phyloP scores from a whole-genome alignment of 2,888 invertebrate species.

The Polyommatus iphigenia region DNA sequence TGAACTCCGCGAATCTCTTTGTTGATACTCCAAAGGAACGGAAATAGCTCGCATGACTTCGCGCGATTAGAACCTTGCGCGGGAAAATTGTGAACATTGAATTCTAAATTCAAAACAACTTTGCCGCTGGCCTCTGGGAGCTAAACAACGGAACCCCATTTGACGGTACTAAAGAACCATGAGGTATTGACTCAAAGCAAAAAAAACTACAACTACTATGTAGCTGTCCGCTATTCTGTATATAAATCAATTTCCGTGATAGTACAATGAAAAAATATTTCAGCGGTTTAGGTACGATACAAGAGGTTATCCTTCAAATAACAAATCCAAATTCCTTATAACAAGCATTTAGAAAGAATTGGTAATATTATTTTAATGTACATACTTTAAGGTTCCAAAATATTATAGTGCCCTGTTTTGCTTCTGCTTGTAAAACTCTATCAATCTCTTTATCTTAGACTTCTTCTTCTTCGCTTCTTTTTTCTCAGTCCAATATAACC shows the following conservation, averaged over 20 bases:
- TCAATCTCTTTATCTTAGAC: conserved; percentile 6
- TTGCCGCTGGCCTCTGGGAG: not conserved
- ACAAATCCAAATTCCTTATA: too few species aligned
- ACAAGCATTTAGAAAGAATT: too few species aligned
- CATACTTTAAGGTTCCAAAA: not conserved
- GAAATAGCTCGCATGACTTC: conserved; percentile 26
- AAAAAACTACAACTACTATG: too few species aligned
- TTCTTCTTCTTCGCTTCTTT: conserved; percentile 37
- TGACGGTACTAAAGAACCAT: not conserved
- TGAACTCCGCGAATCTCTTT: conserved; percentile 28
- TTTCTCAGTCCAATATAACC: conserved; percentile 35
- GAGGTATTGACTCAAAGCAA: not conserved
- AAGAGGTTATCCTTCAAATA: too few species aligned
- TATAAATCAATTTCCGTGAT: too few species aligned
- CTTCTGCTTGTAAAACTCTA: not conserved
- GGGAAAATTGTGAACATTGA: conserved; percentile 23
- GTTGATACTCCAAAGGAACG: conserved; percentile 19
- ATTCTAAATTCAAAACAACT: not conserved
- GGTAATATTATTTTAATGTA: too few species aligned
- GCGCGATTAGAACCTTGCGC: conserved; percentile 5
- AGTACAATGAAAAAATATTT: too few species aligned
- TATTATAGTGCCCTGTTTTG: not conserved
- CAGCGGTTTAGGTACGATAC: too few species aligned
- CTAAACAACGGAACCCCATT: not conserved
- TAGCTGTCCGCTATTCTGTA: too few species aligned